These are phyloP conservation scores for Axinella damicornis DNA, from an alignment of 37 sponge, comb jelly and placozoan genomes.

Conservation along the genomic window DNA sequence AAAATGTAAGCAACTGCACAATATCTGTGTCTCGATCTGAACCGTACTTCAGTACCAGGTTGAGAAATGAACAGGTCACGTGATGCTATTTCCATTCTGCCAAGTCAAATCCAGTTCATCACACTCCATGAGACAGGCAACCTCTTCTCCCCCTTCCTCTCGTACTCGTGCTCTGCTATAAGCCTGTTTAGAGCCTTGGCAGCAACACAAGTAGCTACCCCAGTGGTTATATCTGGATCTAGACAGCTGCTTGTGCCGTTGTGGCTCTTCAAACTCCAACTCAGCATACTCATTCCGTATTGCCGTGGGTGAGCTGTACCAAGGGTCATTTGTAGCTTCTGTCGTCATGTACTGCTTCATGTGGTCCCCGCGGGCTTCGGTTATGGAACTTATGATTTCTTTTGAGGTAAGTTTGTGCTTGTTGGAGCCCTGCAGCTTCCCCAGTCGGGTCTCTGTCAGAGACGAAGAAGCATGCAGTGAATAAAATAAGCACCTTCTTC, in stretches of 20 bases:
- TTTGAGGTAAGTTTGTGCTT: conserved; percentile 40
- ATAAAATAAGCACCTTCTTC: too few species aligned
- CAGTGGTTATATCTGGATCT: not conserved
- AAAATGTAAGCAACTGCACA: too few species aligned
- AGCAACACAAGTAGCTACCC: not conserved
- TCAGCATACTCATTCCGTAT: conserved; percentile 5
- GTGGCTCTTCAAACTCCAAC: not conserved
- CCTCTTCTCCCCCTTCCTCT: conserved; percentile 40
- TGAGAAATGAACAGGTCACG: too few species aligned
- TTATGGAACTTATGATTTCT: conserved; percentile 33
- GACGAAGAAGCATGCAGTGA: too few species aligned
- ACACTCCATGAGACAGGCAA: conserved; percentile 48
- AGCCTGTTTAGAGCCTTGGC: not conserved
- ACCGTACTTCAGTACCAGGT: too few species aligned
- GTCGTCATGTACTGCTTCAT: conserved; percentile 24
- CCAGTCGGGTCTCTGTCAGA: conserved; percentile 13
- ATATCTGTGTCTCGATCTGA: too few species aligned
- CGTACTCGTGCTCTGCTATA: not conserved
- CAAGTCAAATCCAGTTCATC: conserved; percentile 63
- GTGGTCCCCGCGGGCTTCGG: conserved; percentile 70
- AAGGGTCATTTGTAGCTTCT: not conserved
- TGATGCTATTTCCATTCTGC: not conserved
- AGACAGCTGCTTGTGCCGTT: too few species aligned
- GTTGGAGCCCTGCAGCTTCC: conserved; percentile 1
- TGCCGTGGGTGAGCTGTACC: not conserved